phyloP scores from a whole-genome alignment of 2,888 invertebrate species.

The Leptarthrus brevirostris region DNA sequence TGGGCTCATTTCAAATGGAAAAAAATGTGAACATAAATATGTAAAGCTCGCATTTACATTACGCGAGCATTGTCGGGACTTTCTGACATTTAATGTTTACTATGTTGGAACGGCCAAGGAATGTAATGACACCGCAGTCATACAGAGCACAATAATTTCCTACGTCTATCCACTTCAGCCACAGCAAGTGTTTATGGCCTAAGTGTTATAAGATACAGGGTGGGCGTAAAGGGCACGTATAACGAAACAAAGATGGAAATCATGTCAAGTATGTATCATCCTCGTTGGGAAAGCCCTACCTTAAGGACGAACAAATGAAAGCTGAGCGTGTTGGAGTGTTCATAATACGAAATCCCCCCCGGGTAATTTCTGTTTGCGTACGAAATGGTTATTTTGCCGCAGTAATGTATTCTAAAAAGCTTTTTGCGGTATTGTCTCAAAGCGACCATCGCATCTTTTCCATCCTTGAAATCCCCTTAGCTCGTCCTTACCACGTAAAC shows the following conservation, averaged over 20 bases:
- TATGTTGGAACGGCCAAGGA: background rate
- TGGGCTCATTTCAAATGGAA: constrained; percentile 38
- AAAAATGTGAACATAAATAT: constrained; percentile 39
- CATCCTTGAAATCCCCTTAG: background rate
- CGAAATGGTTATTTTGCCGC: constrained; percentile 56
- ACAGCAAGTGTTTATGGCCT: constrained; percentile 35
- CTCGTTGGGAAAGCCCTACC: constrained; percentile 8
- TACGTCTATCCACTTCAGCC: constrained; percentile 18
- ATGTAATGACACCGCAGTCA: background rate
- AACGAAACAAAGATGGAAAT: constrained; percentile 50
- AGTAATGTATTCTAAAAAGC: constrained; percentile 55
- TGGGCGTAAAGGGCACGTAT: constrained; percentile 43
- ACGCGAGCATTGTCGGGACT: constrained; percentile 6
- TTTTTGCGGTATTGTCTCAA: constrained; percentile 54
- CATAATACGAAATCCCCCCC: constrained; percentile 55
- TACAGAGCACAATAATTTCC: constrained; percentile 6
- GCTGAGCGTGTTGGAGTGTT: constrained; percentile 57
- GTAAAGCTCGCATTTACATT: constrained; percentile 33
- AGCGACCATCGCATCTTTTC: constrained; percentile 46
- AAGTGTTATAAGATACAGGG: constrained; percentile 34
- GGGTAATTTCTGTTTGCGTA: constrained; percentile 56
- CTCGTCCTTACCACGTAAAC: background rate
- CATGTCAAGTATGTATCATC: constrained; percentile 53
- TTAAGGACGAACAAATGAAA: constrained; percentile 53
- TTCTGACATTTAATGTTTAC: constrained; percentile 25